Evolutionary conservation across 2,888 invertebrate genomes (phyloP), one percentile per base, ranked within the genome.

Genomic region (Tetrapedia diversipes): DNA sequence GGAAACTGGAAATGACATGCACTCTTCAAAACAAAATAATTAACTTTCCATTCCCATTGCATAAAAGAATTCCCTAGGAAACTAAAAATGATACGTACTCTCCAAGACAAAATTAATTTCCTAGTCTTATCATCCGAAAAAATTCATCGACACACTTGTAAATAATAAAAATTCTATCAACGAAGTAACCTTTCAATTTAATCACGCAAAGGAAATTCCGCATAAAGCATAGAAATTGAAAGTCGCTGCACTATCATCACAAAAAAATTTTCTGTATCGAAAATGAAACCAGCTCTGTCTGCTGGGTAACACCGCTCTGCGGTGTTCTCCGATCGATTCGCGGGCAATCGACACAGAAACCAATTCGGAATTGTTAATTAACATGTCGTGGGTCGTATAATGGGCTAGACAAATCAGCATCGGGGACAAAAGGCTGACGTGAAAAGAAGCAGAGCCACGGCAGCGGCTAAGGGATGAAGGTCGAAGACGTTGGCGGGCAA

Each of bases 341-440:
- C 37, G 34, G 68, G 32, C 68, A 77, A 64, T 63, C 45, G 63
- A 72, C 49, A 61, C 60, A 57, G 57, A 76, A 76, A 66, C 67
- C 47, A 53, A 68, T 73, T 74, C 19, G 61, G 65, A 75, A 78
- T 70, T 78, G 77, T 75, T 75, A 78, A 78, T 78, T 78, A 75
- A 75, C 63, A 11, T 11, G 53, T 53, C 19, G 19, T 8, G 1
- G 11, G 29, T 11, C 32, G 32, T 27, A 11, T 6, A 6, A 32
- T 6, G 19, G 3, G 32, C 6, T 32, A 34, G 47, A 47, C 47
- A 14, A 47, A 47, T 24, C 47, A n/a, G 3, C 47, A 14, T 14
- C 14, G 4, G 47, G 24, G 14, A 47, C 14, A 47, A 47, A 47
- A 24, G 14, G 14, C 24, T 4, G 24, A 1, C 19, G 43, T 24